Evolutionary conservation across 2,113 vertebrate genomes (phyloP).

Genomic region (Engraulis encrasicolus): DNA sequence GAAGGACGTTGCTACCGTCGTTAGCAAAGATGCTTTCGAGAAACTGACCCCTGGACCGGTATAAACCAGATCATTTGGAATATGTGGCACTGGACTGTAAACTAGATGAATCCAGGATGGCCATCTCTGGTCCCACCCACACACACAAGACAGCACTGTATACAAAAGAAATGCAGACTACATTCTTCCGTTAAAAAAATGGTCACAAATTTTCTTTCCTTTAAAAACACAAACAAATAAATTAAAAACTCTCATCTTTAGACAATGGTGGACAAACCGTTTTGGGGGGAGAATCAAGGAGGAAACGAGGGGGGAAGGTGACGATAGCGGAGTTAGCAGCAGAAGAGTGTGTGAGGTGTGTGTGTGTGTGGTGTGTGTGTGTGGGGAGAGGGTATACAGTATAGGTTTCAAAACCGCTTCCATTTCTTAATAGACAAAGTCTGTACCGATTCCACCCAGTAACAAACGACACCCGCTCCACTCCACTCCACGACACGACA

Average conservation of each 20-base stretch:
- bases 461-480: background rate
- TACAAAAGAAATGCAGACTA: constrained; percentile 15
- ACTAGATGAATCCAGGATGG: too few relatives aligned
- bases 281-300: background rate
- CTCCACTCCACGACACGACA: background rate
- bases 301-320: background rate
- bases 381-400: too few relatives aligned
- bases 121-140: too few relatives aligned
- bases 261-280: constrained; percentile 11
- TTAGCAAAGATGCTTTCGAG: too few relatives aligned
- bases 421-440: background rate
- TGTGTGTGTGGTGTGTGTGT: background rate
- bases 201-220: constrained; percentile 42
- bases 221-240: constrained; percentile 28
- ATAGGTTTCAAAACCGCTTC: background rate
- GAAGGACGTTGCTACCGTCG: too few relatives aligned
- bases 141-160: background rate
- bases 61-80: too few relatives aligned
- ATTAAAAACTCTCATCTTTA: background rate
- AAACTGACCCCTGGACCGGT: too few relatives aligned
- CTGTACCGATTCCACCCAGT: background rate
- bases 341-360: background rate
- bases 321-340: constrained; percentile 32
- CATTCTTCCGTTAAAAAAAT: background rate
- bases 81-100: too few relatives aligned